Evolutionary conservation across 2,888 invertebrate species (phyloP), one percentile per base, ranked within the genome.

Genomic region (Gnatocerus cornutus): DNA sequence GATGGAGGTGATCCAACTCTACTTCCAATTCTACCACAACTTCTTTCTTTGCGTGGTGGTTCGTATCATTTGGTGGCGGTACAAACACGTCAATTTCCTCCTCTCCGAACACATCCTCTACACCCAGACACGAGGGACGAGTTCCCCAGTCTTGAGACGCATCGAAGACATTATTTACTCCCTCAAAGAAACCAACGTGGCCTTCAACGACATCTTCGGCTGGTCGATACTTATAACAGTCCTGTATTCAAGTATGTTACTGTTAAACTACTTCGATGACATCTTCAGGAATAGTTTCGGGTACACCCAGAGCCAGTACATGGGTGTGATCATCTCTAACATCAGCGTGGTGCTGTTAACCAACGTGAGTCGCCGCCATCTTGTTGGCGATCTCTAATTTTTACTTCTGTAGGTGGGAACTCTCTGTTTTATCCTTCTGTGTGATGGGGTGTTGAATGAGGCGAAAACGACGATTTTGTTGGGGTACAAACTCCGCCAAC

Each of bases 1-100:
- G 5, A 53, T 63, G 9, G 63, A 52, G 10, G 63, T 63, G 45
- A 16, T 63, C 12, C 63, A 63, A 21, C 43, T 63, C 9, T 63
- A 63, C 29, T 46, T 63, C 27, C 63, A 63, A 21, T 53, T 43
- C 12, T 53, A 63, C 43, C 52, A 53, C 41, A 53, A 16, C 10
- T 52, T 30, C 27, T 53, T 63, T 45, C 39, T 63, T 7, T 63
- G 43, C 13, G 14, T 53, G 8, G 9, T 53, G n/a, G 45, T 63
- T 7, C 39, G 13, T n/a, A 30, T 43, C 16, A 14, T 53, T 12
- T n/a, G n/a, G 41, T 13, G 13, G 30, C 52, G 16, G 10, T 63
- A 53, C 53, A 41, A 41, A 13, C 6, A 63, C 10, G 53, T 63
- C 14, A 63, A 63, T 10, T 43, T 29, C n/a, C 16, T 61, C 6